A percentile compares a stretch with the other conserved stretches of the same genome.
phyloP scores from a whole-genome alignment of 92 coral and sea anemone genomes.

The Isaurus tuberculatus region DNA sequence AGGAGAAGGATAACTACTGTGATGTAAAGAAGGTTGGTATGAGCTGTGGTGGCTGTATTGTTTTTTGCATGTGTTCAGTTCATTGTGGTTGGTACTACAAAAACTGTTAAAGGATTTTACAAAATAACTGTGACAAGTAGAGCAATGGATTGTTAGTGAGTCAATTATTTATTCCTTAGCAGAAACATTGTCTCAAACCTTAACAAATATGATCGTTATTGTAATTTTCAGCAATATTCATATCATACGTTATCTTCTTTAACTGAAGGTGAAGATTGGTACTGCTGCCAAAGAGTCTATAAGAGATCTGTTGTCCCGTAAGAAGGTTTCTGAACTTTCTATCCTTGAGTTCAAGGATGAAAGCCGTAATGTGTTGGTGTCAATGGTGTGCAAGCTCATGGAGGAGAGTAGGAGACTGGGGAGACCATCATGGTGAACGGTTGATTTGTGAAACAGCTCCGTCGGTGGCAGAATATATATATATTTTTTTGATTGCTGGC shows the following conservation, averaged over 20 bases:
- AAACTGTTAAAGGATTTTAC: background rate
- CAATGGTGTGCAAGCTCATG: conserved; percentile 4
- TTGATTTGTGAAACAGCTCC: too few relatives aligned
- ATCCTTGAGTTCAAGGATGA: conserved; percentile 38
- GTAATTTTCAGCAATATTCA: conserved; percentile 6
- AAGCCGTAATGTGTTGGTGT: conserved; percentile 15
- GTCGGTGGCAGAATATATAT: too few relatives aligned
- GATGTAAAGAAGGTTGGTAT: conserved; percentile 21
- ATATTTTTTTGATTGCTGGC: too few relatives aligned
- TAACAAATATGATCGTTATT: conserved; percentile 3
- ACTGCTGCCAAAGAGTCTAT: conserved; percentile 32
- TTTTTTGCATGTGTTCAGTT: background rate
- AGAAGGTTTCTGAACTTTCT: conserved; percentile 31
- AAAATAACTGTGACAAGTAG: background rate
- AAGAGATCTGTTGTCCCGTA: conserved; percentile 30
- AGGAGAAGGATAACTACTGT: conserved; percentile 16
- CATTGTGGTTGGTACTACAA: background rate
- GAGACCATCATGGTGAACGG: too few relatives aligned
- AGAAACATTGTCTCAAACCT: background rate
- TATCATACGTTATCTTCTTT: background rate
- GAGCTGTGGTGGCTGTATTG: conserved; percentile 18
- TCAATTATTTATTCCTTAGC: background rate
- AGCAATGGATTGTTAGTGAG: background rate
- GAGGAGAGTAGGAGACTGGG: too few relatives aligned
- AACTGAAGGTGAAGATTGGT: conserved; percentile 19